Percentiles rank a stretch among this genome's conserved stretches.
Evolutionary conservation across 2,113 vertebrate species (phyloP).

Genomic region (Phainopepla nitens): DNA sequence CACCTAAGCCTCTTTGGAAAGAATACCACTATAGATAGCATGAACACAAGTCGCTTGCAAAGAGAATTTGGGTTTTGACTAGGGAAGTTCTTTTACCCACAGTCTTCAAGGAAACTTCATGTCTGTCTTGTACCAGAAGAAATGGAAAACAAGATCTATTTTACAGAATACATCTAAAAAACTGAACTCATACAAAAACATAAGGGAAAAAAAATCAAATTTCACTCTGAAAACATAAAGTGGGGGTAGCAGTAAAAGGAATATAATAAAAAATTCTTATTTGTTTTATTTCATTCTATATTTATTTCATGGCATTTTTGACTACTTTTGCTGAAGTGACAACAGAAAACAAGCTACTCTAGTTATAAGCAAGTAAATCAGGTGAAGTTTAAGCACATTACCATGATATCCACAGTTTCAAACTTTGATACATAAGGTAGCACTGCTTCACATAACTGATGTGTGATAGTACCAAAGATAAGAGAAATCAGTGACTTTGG

Average conservation of each 20-base stretch:
- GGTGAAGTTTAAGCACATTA: not conserved
- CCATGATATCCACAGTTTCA: not conserved
- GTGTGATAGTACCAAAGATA: not conserved
- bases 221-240: not conserved
- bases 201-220: not conserved
- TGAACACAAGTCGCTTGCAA: not conserved
- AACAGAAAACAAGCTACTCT: not conserved
- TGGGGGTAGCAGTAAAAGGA: not conserved
- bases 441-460: not conserved
- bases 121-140: not conserved
- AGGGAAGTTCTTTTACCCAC: not conserved
- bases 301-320: not conserved
- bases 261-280: not conserved
- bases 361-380: not conserved
- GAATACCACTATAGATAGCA: not conserved
- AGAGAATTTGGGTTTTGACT: not conserved
- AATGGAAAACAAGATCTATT: not conserved
- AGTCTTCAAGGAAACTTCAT: not conserved
- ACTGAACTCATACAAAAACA: not conserved
- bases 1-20: not conserved
- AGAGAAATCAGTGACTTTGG: not conserved
- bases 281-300: not conserved
- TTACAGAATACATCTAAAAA: not conserved
- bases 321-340: not conserved
- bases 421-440: not conserved